A percentile compares a stretch with the other conserved stretches of the same genome.
These are phyloP conservation scores for Eucera pruinosa DNA, from an alignment of 2,888 invertebrate species.

Conservation along the genomic window DNA sequence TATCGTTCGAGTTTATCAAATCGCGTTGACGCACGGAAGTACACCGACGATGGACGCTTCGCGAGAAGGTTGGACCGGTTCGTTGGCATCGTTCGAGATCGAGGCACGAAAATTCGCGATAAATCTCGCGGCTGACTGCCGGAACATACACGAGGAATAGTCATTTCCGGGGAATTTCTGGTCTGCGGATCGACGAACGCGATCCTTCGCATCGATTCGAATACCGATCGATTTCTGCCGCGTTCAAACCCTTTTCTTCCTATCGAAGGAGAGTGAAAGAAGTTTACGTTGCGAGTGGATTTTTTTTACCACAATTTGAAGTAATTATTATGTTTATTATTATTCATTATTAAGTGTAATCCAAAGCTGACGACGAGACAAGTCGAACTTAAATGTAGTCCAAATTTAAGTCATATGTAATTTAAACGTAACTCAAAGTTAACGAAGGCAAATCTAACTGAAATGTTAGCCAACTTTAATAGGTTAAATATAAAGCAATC, in stretches of 20 bases:
- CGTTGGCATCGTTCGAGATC: slow-evolving; percentile 53
- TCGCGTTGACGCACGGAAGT: slow-evolving; percentile 41
- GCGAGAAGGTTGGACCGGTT: slow-evolving; percentile 7
- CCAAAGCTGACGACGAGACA: too few relatives aligned
- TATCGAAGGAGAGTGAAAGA: slow-evolving; percentile 48
- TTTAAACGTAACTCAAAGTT: too few relatives aligned
- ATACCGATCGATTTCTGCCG: slow-evolving; percentile 55
- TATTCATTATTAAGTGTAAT: too few relatives aligned
- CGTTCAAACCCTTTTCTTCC: slow-evolving; percentile 26
- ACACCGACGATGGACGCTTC: slow-evolving; percentile 15
- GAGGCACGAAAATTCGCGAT: slow-evolving; percentile 71
- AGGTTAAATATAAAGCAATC: too few relatives aligned
- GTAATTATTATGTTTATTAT: too few relatives aligned
- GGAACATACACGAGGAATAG: slow-evolving; percentile 69
- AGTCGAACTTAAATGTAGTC: too few relatives aligned
- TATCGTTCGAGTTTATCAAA: slow-evolving; percentile 42
- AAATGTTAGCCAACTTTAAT: too few relatives aligned
- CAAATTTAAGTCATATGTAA: too few relatives aligned
- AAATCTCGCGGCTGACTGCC: slow-evolving; percentile 69
- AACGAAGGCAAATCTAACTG: too few relatives aligned
- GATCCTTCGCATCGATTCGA: neutral
- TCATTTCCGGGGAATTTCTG: slow-evolving; percentile 71
- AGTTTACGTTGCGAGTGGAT: neutral
- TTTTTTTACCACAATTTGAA: too few relatives aligned
- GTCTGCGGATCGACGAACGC: slow-evolving; percentile 19